Evolutionary conservation across 2,113 vertebrate genomes (phyloP), one percentile per base, ranked within the genome.

Genomic region (Tapirus terrestris): DNA sequence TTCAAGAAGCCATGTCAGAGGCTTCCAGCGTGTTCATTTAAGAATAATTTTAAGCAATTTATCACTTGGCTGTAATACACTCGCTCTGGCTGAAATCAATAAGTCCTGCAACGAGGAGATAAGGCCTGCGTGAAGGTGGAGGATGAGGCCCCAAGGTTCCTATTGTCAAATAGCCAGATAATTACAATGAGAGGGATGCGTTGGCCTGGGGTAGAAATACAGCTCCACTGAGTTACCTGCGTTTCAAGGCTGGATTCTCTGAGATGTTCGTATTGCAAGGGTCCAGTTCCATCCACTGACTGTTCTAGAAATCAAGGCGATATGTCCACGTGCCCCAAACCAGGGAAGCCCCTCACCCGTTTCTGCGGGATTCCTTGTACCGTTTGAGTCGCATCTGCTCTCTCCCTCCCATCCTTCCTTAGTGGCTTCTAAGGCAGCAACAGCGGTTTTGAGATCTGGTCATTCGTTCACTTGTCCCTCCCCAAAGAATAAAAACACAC

Each of bases 21-120:
- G 75, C 84, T 96, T 95, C 90, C 68, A 96, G 96, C 61, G 20
- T 92, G 97, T 97, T 96, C 94, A 90, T 90, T 98, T 94, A 98
- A 96, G 95, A 97, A 97, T 96, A 96, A 98, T 92, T 98, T 98
- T 97, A 96, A 97, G 97, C 97, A 96, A 97, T 97, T 98, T 98
- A 98, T 98, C 98, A 98, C 97, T 97, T 96, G 96, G 91, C 98
- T 98, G 80, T 97, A 96, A 89, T 85, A 94, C 97, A 85, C 96
- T 97, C 13, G 2, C 94, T 95, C 97, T 95, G 68, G 93, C 92
- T 97, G 94, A 97, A 97, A 94, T 97, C 97, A 97, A 3, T 97
- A 97, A 91, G 96, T 96, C 89, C 97, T 98, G 98, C 97, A 97
- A 76, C 61, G 63, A 43, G 65, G 90, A 97, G 98, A 98, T 98